Evolutionary conservation across 64 coral and sea anemone genomes (phyloP).

Genomic region (Montipora efflorescens): DNA sequence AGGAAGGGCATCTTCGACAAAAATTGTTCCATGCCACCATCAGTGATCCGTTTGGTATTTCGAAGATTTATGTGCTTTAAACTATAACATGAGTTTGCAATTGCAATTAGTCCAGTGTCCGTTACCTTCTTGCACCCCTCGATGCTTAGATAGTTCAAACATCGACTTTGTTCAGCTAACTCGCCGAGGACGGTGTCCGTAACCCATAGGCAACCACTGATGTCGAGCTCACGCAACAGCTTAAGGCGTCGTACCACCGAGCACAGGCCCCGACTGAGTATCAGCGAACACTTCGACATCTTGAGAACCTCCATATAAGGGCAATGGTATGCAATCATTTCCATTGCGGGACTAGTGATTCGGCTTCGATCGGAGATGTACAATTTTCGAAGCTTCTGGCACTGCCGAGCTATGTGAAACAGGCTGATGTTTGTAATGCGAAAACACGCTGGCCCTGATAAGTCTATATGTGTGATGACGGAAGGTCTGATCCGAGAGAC

Average conservation of each 20-base stretch:
- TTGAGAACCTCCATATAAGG: constrained; percentile 61
- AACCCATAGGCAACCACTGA: constrained; percentile 66
- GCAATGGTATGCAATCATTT: constrained; percentile 63
- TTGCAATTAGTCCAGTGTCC: constrained; percentile 30
- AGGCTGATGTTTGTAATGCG: constrained; percentile 59
- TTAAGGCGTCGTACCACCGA: constrained; percentile 39
- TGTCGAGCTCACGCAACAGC: constrained; percentile 40
- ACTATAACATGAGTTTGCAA: constrained; percentile 15
- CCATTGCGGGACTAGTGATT: constrained; percentile 67
- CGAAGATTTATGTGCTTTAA: constrained; percentile 75
- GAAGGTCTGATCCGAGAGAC: constrained; percentile 46
- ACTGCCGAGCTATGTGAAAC: constrained; percentile 59
- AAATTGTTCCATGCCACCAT: constrained; percentile 68
- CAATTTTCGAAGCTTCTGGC: constrained; percentile 45
- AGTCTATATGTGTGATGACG: constrained; percentile 57
- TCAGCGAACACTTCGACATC: constrained; percentile 41
- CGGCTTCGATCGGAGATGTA: constrained; percentile 48
- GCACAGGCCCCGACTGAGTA: constrained; percentile 34
- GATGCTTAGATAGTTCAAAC: constrained; percentile 57
- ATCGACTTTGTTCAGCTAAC: constrained; percentile 33
- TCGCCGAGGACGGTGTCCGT: constrained; percentile 24
- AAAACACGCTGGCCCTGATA: constrained; percentile 62
- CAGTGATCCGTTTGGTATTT: constrained; percentile 68
- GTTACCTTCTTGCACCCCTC: constrained; percentile 78
- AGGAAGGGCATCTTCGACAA: constrained; percentile 34